A percentile compares a stretch with the other conserved stretches of the same genome.
Conservation (phyloP, 2,888 invertebrate genomes). For the Pyrgus malvae region DNA sequence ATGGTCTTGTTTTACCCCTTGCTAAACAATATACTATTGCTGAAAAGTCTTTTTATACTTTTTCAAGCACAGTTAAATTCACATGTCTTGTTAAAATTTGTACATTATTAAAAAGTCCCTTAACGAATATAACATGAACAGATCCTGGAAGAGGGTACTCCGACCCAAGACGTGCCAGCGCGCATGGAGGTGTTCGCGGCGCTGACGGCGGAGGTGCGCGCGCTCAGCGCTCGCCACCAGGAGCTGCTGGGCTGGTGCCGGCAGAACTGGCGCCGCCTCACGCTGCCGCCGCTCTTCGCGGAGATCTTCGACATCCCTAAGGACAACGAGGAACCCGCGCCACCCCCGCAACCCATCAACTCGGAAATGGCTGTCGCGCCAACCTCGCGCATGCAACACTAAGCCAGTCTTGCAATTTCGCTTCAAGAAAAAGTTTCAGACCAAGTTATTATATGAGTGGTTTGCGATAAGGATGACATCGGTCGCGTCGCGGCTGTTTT, state of each 20-base stretch:
- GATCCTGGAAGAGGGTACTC: slow-evolving; percentile 35
- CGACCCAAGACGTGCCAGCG: slow-evolving; percentile 38
- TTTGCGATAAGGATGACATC: background rate
- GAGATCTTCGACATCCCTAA: slow-evolving; percentile 98
- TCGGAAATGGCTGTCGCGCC: background rate
- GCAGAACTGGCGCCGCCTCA: slow-evolving; percentile 91
- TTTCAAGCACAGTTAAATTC: too few relatives aligned
- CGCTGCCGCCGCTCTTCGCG: slow-evolving; percentile 95
- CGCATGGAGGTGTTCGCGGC: slow-evolving; percentile 54
- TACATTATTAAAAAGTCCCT: background rate
- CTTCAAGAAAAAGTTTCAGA: background rate
- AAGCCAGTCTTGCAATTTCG: background rate
- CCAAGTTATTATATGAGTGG: too few relatives aligned
- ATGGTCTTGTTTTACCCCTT: too few relatives aligned
- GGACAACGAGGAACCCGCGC: slow-evolving; percentile 44
- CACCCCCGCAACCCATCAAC: background rate
- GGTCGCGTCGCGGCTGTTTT: too few relatives aligned
- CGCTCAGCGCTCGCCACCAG: slow-evolving; percentile 91
- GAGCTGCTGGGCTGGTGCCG: slow-evolving; percentile 95
- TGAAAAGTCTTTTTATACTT: too few relatives aligned
- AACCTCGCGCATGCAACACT: background rate
- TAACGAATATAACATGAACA: slow-evolving; percentile 9
- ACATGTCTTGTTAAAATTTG: too few relatives aligned
- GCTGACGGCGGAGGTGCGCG: slow-evolving; percentile 85
- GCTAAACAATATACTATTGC: too few relatives aligned